Base-by-base conservation (phyloP, 2,888 invertebrate genomes). In the Hirudinaria manillensis region DNA sequence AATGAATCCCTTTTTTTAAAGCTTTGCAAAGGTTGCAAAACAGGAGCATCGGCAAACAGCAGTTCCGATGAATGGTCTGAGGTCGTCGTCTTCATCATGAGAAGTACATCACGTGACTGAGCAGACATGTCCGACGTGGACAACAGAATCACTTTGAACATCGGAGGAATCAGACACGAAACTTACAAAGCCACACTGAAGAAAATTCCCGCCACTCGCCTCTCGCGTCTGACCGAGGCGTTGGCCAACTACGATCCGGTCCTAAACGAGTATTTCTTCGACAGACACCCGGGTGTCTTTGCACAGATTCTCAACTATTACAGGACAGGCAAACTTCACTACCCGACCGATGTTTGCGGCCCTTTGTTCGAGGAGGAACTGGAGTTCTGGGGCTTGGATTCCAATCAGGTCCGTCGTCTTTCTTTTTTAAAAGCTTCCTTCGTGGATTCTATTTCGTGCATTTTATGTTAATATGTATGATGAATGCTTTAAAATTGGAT, bases 211-310 rank as follows among this genome's bases (percentile, higher is more conserved):
- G 96, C 96, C 83, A 97, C 96, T 74, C 88, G 96, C 79, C 89
- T 97, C 80, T 96, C 96, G 72, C 88, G 95, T 79, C 89, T 96
- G 80, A 95, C 94, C 21, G 98, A 99, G 87, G 96, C 96, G 68
- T 89, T 98, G 82, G 97, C 95, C 85, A 99, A 98, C 88, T 99
- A 99, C 88, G 99, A 99, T 88, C 96, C 97, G 72, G 93, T 98
- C 83, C 90, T 98, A 83, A 98, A 99, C 87, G 99, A 99, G 88
- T 56, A 32, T 53, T n/a, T 70, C 27, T 74, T 38, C 27, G 68
- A 85, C 77, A 78, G 95, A 81, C 96, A 97, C 88, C 96, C 96
- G 51, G 96, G 95, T 74, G 96, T 92, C 72, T 97, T 97, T 87
- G 95, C 94, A 76, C 96, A 97, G 86, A 91, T 86, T 80, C 89